Base-by-base conservation (phyloP, 2,797 vertebrate genomes). In the Gouania willdenowi region DNA sequence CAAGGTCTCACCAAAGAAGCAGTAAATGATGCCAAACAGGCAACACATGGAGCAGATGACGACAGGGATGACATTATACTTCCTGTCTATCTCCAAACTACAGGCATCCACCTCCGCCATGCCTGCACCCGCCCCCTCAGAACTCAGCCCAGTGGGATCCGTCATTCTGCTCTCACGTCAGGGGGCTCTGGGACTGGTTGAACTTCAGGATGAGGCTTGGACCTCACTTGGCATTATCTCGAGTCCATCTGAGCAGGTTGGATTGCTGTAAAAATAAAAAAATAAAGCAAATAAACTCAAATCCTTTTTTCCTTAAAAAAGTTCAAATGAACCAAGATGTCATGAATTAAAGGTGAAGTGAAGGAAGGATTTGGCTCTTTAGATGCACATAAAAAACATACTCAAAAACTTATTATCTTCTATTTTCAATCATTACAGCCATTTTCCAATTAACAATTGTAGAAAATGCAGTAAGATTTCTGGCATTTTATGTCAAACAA, bases 11-110 rank as follows among this genome's bases (percentile, higher is more conserved):
- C 92, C 92, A 32, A 94, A 93, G 85, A 93, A 92, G 77, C 91
- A 92, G 81, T 93, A 94, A 81, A 93, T 88, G 74, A 93, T 86
- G 26, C 92, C 92, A 41, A 94, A 92, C 39, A 93, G 85, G 75
- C 91, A 93, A 74, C 91, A 92, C 79, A 94, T 91, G 57, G 89
- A 88, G 72, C 90, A 92, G 72, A 92, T 88, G 53, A 91, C 82
- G 1, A 89, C 79, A 2, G 91, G 92, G 49, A 91, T 81, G 70
- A 90, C 22, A 10, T 92, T 89, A 66, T 91, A 90, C 38, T 75
- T 82, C 39, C 87, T 76, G 59, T 87, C 78, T 3, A 85, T 79
- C 59, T 91, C 87, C 71, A 91, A 68, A 52, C 79, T 81, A 45
- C 93, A 95, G 40, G 59, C 56, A 43, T 88, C 71, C 12, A 66